phyloP scores from a whole-genome alignment of 2,113 vertebrate species.

The Isichthys henryi region DNA sequence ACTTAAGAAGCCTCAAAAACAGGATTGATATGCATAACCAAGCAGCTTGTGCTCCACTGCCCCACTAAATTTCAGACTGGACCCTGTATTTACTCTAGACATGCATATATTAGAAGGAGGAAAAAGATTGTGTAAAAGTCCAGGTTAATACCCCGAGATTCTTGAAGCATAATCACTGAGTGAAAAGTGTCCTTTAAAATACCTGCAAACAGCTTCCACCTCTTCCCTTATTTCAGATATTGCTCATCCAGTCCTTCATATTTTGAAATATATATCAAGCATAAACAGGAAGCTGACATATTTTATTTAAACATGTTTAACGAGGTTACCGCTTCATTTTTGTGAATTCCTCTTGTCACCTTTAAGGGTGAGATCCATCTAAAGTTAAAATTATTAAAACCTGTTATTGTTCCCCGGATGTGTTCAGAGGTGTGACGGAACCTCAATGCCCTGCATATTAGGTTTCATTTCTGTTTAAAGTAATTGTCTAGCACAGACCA shows the following conservation, averaged over 20 bases:
- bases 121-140: background rate
- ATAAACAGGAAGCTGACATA: background rate
- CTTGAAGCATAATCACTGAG: background rate
- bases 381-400: background rate
- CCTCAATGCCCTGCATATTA: constrained; percentile 54
- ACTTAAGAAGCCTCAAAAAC: background rate
- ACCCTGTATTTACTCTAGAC: background rate
- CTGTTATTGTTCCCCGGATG: background rate
- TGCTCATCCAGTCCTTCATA: background rate
- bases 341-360: background rate
- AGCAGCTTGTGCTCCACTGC: background rate
- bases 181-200: constrained; percentile 18
- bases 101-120: background rate
- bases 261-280: background rate
- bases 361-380: background rate
- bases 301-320: background rate
- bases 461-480: constrained; percentile 45
- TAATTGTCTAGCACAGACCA: constrained; percentile 57
- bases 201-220: background rate
- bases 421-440: background rate
- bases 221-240: constrained; percentile 2
- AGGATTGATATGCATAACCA: background rate
- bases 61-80: background rate
- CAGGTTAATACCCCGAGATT: background rate
- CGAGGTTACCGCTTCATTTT: background rate